Evolutionary conservation across 92 coral and sea anemone species (phyloP).

Genomic region (Umimayanthus kanabou): DNA sequence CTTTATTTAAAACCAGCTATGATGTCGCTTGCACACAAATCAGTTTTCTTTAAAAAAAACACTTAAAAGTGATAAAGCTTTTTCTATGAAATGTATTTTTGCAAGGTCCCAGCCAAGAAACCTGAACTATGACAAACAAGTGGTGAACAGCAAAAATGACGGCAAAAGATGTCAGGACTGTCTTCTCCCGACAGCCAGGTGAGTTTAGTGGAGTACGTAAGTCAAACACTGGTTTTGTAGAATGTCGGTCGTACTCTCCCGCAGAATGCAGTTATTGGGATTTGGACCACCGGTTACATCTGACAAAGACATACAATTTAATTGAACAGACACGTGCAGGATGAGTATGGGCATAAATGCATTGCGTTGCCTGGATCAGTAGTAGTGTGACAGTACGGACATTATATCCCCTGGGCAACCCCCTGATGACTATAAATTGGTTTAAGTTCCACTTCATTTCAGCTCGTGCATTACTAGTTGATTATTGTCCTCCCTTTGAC

Average conservation of each 20-base stretch:
- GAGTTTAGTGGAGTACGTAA: neutral
- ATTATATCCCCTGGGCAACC: too few species aligned
- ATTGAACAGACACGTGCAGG: too few species aligned
- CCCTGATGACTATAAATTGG: too few species aligned
- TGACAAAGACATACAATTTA: neutral
- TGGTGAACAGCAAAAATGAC: conserved; percentile 36
- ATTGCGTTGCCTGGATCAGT: too few species aligned
- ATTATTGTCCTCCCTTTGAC: conserved; percentile 87
- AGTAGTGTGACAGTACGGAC: too few species aligned
- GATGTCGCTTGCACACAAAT: too few species aligned
- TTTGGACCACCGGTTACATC: neutral
- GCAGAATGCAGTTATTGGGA: neutral
- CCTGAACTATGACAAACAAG: neutral
- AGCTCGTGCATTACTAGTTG: conserved; percentile 90
- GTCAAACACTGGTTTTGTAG: neutral
- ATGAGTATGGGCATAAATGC: too few species aligned
- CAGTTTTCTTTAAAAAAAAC: too few species aligned
- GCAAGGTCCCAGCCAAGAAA: neutral
- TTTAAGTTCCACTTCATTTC: neutral
- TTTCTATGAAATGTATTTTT: neutral
- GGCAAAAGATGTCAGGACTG: conserved; percentile 50
- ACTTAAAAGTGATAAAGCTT: too few species aligned
- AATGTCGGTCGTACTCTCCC: neutral
- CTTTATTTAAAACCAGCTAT: too few species aligned
- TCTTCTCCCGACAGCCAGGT: conserved; percentile 93